Evolutionary conservation across 2,888 invertebrate genomes (phyloP).

Genomic region (Mythimna lalbum): DNA sequence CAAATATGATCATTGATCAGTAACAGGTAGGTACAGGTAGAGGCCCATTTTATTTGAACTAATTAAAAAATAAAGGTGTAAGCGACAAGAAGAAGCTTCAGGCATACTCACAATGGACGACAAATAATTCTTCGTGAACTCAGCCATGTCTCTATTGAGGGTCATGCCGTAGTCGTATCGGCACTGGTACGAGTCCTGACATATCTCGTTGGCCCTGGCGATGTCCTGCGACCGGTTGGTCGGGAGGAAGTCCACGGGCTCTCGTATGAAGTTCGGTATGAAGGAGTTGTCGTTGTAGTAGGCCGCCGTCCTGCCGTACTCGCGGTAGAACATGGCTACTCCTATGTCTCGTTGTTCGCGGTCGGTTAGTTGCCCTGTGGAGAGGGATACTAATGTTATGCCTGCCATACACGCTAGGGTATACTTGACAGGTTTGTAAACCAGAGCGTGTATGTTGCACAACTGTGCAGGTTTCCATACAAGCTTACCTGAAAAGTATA

Average conservation of each 20-base stretch:
- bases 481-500: no score
- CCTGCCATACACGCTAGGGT: no score
- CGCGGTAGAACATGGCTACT: constrained; percentile 94
- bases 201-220: constrained; percentile 92
- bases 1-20: no score
- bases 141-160: constrained; percentile 95
- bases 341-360: constrained; percentile 94
- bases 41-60: no score
- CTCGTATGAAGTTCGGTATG: constrained; percentile 93
- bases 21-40: no score
- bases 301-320: constrained; percentile 95
- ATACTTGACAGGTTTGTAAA: no score
- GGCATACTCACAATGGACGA: constrained; percentile 89
- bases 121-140: constrained; percentile 96
- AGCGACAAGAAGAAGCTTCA: neutral
- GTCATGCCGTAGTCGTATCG: constrained; percentile 97
- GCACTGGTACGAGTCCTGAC: constrained; percentile 96
- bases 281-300: constrained; percentile 95
- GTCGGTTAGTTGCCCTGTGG: constrained; percentile 94
- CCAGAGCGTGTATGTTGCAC: no score
- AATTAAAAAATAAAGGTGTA: no score
- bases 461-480: no score
- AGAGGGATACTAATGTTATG: constrained; percentile 9
- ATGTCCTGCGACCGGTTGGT: constrained; percentile 93
- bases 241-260: constrained; percentile 94